Conservation (phyloP, 2,797 vertebrate genomes). For the Capromys pilorides region DNA sequence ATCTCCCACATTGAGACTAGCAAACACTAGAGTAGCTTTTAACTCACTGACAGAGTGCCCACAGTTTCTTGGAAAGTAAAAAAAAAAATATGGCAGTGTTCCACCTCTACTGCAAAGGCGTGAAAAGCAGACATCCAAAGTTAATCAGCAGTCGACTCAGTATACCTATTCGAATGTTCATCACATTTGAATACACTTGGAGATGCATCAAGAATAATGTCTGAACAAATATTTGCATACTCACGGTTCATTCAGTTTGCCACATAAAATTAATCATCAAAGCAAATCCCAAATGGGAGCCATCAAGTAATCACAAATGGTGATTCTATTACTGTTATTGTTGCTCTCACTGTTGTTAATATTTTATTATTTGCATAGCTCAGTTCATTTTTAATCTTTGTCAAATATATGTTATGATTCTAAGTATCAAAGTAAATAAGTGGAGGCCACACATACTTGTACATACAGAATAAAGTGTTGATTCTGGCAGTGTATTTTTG, state of each 20-base stretch:
- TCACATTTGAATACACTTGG: neutral
- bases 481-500: neutral
- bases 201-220: neutral
- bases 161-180: neutral
- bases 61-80: neutral
- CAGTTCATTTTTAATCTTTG: slow-evolving; percentile 14
- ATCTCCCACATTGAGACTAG: neutral
- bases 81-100: neutral
- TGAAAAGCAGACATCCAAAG: neutral
- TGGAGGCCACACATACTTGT: neutral
- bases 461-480: neutral
- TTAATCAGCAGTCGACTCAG: neutral
- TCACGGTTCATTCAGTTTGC: neutral
- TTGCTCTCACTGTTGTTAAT: neutral
- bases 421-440: neutral
- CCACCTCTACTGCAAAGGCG: neutral
- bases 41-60: neutral
- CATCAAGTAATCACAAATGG: neutral
- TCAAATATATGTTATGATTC: slow-evolving; percentile 1
- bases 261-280: neutral
- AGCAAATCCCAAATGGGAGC: neutral
- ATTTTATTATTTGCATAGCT: neutral
- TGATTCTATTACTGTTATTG: neutral
- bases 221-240: slow-evolving; percentile 1
- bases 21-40: neutral